Evolutionary conservation across 2,888 invertebrate genomes (phyloP), one percentile per base, ranked within the genome.

Genomic region (Hypomecis punctinalis): DNA sequence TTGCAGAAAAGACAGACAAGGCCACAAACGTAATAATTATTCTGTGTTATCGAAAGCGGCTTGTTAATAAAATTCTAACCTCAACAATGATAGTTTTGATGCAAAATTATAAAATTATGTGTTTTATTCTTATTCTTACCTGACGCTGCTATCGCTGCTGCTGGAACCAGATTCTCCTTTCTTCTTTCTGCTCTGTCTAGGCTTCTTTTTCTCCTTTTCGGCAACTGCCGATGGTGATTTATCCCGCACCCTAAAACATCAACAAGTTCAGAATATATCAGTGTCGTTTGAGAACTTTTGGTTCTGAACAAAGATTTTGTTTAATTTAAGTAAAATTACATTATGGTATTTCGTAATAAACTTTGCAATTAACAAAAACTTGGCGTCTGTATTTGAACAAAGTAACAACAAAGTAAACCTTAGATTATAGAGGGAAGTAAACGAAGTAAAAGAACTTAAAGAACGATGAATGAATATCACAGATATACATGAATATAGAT

Each of bases 141-240:
- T 95, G 82, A 95, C 96, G 86, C 96, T 97, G 77, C 96, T 96
- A 61, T 96, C 96, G 82, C 97, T 97, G 78, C 96, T 96, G 67
- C 97, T 96, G 0, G 96, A 96, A 45, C 96, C 96, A 33, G 96
- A 96, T 63, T 94, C 95, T 66, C 94, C 94, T 70, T 95, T 95
- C 82, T 95, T 96, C 82, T 96, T 96, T 76, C 86, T 86, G 54
- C 93, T 94, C 67, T 91, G 90, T 66, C 90, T 89, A 60, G 86
- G 86, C 77, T 95, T 94, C 81, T 97, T 96, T 83, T 96, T 96
- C 73, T 96, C 96, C 82, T 95, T 96, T 67, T 95, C 96, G 33
- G 95, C 94, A 47, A 94, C 92, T 71, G 95, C 95, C 37, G 96
- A 94, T 66, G 96, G 96, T 60, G 96, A 95, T 80, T 95, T 95